phyloP scores from a whole-genome alignment of 1,140 invertebrate genomes.

The Nomia melanderi region DNA sequence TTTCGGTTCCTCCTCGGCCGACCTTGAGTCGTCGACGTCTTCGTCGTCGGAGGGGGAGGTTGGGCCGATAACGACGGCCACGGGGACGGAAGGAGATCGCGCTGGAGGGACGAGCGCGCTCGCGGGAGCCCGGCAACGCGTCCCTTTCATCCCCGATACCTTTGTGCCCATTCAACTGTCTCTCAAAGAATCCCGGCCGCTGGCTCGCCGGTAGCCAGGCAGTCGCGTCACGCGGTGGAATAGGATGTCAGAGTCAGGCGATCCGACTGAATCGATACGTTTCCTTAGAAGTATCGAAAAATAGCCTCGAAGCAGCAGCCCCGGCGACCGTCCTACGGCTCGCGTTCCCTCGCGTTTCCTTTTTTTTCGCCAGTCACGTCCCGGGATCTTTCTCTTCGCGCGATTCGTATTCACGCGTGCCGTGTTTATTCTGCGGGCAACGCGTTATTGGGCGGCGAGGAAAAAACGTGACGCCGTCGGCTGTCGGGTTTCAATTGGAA shows the following conservation, averaged over 20 bases:
- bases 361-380: not conserved
- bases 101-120: constrained; percentile 10
- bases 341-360: too few species aligned
- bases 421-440: not conserved
- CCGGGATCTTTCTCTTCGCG: not conserved
- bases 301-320: too few species aligned
- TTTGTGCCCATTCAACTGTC: constrained; percentile 34
- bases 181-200: constrained; percentile 7
- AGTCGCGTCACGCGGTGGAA: constrained; percentile 15
- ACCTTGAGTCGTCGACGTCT: constrained; percentile 41
- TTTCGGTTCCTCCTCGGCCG: constrained; percentile 11
- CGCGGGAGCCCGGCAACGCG: not conserved
- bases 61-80: constrained; percentile 25
- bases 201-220: not conserved
- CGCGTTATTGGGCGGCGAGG: not conserved
- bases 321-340: too few species aligned
- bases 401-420: not conserved
- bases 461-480: not conserved
- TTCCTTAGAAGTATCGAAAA: constrained; percentile 10
- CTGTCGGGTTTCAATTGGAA: too few species aligned
- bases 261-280: constrained; percentile 18
- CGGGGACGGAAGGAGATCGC: constrained; percentile 2
- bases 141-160: constrained; percentile 40
- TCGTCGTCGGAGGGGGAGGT: not conserved
- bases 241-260: constrained; percentile 36